A percentile compares a stretch with the other conserved stretches of the same genome.
phyloP scores from a whole-genome alignment of 2,888 invertebrate species.

The Nineta flava region DNA sequence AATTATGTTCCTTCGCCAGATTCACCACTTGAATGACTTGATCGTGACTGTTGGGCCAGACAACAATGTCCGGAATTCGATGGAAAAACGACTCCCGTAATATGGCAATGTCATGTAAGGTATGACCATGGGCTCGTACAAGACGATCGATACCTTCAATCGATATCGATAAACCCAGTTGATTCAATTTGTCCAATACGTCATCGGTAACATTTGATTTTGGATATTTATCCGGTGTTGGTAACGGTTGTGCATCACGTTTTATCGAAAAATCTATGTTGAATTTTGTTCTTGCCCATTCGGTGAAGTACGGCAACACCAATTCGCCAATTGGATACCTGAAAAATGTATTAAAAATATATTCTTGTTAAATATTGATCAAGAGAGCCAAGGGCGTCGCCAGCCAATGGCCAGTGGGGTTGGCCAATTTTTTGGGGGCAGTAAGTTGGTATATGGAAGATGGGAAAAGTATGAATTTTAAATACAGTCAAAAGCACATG shows the following conservation, averaged over 20 bases:
- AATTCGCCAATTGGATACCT: conserved; percentile 66
- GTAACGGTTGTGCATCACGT: conserved; percentile 34
- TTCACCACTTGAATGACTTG: conserved; percentile 69
- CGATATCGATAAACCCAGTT: conserved; percentile 41
- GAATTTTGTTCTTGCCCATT: conserved; percentile 64
- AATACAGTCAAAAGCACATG: no score
- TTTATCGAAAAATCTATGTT: conserved; percentile 39
- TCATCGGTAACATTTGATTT: conserved; percentile 42
- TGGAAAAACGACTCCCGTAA: conserved; percentile 57
- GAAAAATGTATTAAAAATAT: conserved; percentile 14
- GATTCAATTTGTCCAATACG: conserved; percentile 40
- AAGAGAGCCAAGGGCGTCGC: no score
- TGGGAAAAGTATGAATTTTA: no score
- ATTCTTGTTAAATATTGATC: background rate
- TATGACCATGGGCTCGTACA: conserved; percentile 84
- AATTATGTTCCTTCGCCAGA: conserved; percentile 53
- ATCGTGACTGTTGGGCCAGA: conserved; percentile 83
- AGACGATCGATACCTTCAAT: conserved; percentile 68
- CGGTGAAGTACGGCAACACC: conserved; percentile 58
- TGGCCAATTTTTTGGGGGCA: no score
- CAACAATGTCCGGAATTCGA: conserved; percentile 82
- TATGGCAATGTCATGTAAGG: conserved; percentile 72
- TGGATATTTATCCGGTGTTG: conserved; percentile 44
- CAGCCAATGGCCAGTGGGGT: no score
- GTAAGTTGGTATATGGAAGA: no score